Conservation (phyloP, 2,888 invertebrate species). For the Punctoribates punctum region DNA sequence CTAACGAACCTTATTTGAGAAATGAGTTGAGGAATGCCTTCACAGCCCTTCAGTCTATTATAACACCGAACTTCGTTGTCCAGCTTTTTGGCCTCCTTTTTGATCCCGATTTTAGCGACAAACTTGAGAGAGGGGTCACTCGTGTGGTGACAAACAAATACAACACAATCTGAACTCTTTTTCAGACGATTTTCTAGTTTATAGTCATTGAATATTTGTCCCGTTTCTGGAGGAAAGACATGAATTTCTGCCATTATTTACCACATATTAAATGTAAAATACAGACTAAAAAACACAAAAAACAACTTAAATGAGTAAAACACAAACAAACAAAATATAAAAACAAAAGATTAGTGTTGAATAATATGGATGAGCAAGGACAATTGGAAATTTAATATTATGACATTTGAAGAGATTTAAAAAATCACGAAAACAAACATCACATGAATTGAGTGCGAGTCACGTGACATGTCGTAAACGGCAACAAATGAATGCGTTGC, state of each 20-base stretch:
- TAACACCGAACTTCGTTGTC: background rate
- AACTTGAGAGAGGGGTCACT: background rate
- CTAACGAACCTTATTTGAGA: background rate
- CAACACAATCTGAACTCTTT: background rate
- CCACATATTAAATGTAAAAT: too few relatives aligned
- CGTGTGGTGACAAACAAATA: slow-evolving; percentile 10
- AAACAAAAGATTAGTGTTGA: too few relatives aligned
- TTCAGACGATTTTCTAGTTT: background rate
- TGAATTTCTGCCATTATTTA: background rate
- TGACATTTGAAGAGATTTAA: too few relatives aligned
- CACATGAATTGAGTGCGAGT: background rate
- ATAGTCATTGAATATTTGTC: background rate
- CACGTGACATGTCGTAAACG: background rate
- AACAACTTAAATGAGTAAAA: too few relatives aligned
- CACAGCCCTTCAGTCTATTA: background rate
- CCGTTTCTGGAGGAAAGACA: background rate
- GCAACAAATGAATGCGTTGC: background rate
- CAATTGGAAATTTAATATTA: too few relatives aligned
- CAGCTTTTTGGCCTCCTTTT: background rate
- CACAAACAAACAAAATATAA: too few relatives aligned
- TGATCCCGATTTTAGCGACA: background rate
- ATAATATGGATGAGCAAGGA: too few relatives aligned
- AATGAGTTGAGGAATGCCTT: background rate
- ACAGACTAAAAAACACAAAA: background rate
- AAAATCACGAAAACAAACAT: background rate